These are phyloP conservation scores for Dromiciops gliroides DNA, from an alignment of 2,113 vertebrate genomes.

Conservation along the genomic window DNA sequence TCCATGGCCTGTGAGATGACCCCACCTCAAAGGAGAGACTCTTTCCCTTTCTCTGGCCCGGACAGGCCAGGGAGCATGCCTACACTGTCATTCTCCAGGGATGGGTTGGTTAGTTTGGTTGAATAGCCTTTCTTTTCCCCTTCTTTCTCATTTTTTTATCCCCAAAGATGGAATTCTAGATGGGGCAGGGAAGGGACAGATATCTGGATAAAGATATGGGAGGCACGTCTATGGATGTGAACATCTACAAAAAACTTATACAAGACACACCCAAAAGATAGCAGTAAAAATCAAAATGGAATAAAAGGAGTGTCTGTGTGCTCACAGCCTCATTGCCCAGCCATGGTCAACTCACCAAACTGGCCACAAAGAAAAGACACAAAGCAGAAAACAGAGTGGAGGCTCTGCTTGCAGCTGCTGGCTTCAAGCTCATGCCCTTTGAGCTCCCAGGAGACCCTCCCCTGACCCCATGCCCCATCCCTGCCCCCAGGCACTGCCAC, in stretches of 20 bases:
- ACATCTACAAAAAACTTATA: no score
- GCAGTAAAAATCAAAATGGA: background rate
- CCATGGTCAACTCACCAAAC: background rate
- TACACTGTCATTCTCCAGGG: no score
- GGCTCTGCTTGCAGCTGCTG: background rate
- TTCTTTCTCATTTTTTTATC: background rate
- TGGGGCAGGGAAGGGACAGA: background rate
- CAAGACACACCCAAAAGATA: background rate
- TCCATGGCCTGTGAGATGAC: no score
- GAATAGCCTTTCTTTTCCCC: background rate
- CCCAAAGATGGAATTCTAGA: background rate
- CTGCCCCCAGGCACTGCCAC: background rate
- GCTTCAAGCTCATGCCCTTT: no score
- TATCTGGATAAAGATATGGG: no score
- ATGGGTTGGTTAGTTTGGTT: background rate
- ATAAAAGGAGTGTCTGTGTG: background rate
- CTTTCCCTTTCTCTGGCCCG: no score
- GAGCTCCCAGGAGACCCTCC: background rate
- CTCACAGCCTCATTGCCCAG: background rate
- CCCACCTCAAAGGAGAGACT: no score
- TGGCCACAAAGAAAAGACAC: background rate
- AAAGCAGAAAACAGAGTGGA: background rate
- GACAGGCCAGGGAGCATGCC: background rate
- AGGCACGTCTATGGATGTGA: no score
- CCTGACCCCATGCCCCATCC: background rate